Base-by-base conservation (phyloP, 2,113 vertebrate genomes). In the Laterallus jamaicensis region DNA sequence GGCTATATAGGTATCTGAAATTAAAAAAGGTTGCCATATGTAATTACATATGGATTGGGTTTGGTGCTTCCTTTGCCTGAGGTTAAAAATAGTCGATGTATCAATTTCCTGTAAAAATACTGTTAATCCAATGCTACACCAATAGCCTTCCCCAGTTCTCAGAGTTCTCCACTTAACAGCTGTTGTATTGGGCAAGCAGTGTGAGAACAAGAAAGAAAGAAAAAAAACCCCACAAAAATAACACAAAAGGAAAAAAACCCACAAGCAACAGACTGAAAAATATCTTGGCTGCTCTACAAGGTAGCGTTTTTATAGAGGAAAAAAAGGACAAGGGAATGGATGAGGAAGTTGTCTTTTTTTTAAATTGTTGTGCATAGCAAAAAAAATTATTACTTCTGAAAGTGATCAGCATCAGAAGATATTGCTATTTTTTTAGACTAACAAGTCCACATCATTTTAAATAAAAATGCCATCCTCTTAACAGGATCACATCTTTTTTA, bases 191-290 rank as follows among this genome's bases (percentile, higher is more conserved):
- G 87, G 79, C 82, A 92, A 73, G 91, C 79, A 93, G 54, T 91
- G 85, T 85, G 94, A 95, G 89, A 93, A 96, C 35, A 56, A 22
- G 86, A 85, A 52, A 52, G 75, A 84, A 79, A 22, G 7, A 47
- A 47, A 47, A 47, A 47, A 47, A 47, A 44, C 7, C 44, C 6
- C 17, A 44, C 44, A 81, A 88, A 52, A 44, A 44, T 16, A 42
- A 42, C 40, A 42, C 42, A 47, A 47, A 47, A 18, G 44, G 8
- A 19, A 47, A 19, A 47, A 47, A 83, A 54, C 1, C 16, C 16
- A 60, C 10, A 77, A 95, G 93, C 78, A 94, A 63, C 62, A 89
- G 90, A 86, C 82, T 92, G 70, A 92, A 81, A 95, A 94, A 95
- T 40, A 79, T 73, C 92, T 92, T 96, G 95, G 96, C 96, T 91